These are phyloP conservation scores for Tipula unca DNA, from an alignment of 2,888 invertebrate species.

Conservation along the genomic window DNA sequence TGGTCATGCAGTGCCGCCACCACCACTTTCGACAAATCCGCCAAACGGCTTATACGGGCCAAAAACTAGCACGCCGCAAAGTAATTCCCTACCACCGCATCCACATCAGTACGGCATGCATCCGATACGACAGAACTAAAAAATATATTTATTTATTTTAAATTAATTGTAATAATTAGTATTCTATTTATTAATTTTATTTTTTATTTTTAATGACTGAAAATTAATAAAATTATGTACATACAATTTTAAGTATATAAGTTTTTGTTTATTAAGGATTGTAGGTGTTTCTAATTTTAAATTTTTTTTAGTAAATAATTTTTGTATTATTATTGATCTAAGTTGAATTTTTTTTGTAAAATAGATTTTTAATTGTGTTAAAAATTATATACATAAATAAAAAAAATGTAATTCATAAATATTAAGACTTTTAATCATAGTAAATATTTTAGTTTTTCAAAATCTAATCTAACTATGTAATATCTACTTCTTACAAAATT, in stretches of 20 bases:
- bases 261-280: background rate
- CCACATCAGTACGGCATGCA: slow-evolving; percentile 37
- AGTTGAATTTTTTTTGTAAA: background rate
- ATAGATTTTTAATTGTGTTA: background rate
- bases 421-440: too few relatives aligned
- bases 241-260: background rate
- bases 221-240: background rate
- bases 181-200: background rate
- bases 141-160: slow-evolving; percentile 14
- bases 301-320: background rate
- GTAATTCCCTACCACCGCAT: slow-evolving; percentile 25
- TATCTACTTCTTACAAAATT: too few relatives aligned
- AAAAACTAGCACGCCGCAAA: slow-evolving; percentile 28
- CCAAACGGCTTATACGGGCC: background rate
- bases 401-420: background rate
- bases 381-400: background rate
- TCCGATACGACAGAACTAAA: slow-evolving; percentile 33
- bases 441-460: too few relatives aligned
- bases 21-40: background rate
- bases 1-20: background rate
- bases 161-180: background rate
- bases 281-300: background rate
- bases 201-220: background rate
- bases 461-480: too few relatives aligned
- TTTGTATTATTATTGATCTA: background rate